Evolutionary conservation across 2,888 invertebrate species (phyloP).

Genomic region (Amphipoea lucens): DNA sequence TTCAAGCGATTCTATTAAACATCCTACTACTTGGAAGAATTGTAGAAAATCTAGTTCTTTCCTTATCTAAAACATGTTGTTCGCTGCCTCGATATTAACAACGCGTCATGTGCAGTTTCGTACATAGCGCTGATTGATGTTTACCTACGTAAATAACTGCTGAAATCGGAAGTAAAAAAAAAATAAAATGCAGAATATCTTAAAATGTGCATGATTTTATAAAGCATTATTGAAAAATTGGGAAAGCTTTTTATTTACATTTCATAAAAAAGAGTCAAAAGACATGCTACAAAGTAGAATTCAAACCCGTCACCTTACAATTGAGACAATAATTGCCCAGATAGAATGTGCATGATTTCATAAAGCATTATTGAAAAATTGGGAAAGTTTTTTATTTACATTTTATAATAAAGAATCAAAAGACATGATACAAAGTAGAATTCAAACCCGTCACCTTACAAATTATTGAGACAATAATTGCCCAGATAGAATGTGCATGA

Average conservation of each 20-base stretch:
- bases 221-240: background rate
- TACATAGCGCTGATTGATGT: constrained; percentile 26
- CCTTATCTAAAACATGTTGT: constrained; percentile 12
- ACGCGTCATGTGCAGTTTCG: constrained; percentile 49
- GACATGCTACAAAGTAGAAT: background rate
- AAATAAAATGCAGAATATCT: background rate
- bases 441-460: too few relatives aligned
- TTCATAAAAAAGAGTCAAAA: background rate
- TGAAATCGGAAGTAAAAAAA: background rate
- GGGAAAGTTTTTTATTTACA: too few relatives aligned
- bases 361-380: too few relatives aligned
- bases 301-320: too few relatives aligned
- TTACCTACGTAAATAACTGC: constrained; percentile 22
- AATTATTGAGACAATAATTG: too few relatives aligned
- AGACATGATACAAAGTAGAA: too few relatives aligned
- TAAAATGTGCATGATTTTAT: background rate
- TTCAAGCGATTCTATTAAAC: constrained; percentile 48
- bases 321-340: too few relatives aligned
- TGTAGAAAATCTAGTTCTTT: constrained; percentile 23
- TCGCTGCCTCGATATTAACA: constrained; percentile 51
- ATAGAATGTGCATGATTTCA: too few relatives aligned
- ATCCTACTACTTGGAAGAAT: constrained; percentile 20
- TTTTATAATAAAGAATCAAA: too few relatives aligned
- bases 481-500: background rate
- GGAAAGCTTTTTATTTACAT: background rate